These are phyloP conservation scores for Oenanthe melanoleuca DNA, from an alignment of 2,113 vertebrate genomes.

Conservation along the genomic window DNA sequence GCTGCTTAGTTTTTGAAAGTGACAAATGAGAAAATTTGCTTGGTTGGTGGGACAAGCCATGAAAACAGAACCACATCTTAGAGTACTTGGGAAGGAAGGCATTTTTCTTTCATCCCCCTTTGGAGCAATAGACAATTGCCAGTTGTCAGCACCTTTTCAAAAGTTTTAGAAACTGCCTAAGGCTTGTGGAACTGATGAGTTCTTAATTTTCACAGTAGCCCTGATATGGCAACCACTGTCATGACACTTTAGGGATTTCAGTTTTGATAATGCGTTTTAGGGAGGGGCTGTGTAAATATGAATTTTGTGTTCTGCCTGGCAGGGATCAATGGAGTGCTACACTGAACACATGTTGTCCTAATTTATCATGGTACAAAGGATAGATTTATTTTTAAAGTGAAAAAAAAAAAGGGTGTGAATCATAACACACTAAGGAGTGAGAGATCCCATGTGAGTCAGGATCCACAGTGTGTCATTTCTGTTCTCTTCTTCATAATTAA, in stretches of 20 bases:
- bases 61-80: neutral
- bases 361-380: neutral
- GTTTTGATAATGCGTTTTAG: neutral
- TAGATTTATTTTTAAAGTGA: neutral
- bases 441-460: neutral
- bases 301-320: neutral
- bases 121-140: conserved; percentile 6
- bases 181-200: conserved; percentile 26
- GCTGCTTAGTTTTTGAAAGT: neutral
- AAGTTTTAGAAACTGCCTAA: conserved; percentile 22
- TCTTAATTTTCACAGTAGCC: neutral
- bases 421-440: neutral
- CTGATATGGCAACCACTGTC: neutral
- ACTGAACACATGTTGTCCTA: neutral
- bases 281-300: neutral
- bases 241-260: neutral
- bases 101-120: conserved; percentile 17
- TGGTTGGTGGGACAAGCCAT: neutral
- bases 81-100: neutral
- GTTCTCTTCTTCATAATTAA: neutral
- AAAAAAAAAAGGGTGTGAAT: neutral
- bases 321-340: neutral
- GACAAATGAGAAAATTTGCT: neutral
- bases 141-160: conserved; percentile 49
- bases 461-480: neutral